Percentiles rank a stretch among this genome's conserved stretches.
Evolutionary conservation across 2,113 vertebrate genomes (phyloP).

Genomic region (Dasypus novemcinctus): DNA sequence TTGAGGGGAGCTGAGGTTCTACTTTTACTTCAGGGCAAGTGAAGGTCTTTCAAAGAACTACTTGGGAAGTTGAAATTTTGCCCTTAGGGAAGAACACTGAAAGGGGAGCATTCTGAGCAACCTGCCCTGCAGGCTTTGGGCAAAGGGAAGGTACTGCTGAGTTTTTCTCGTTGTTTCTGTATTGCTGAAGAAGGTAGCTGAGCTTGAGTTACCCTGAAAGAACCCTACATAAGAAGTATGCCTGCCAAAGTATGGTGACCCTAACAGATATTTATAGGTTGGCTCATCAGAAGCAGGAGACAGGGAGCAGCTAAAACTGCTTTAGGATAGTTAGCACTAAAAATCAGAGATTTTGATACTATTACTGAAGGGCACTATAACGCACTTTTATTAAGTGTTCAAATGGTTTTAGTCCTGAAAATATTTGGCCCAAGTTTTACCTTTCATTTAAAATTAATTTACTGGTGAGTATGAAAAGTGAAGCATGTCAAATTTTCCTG

Average conservation of each 20-base stretch:
- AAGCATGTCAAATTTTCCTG: neutral
- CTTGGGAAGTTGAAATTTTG: neutral
- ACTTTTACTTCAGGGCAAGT: neutral
- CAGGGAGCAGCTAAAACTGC: too few species aligned
- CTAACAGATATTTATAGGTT: neutral
- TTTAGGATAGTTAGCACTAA: neutral
- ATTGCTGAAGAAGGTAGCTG: neutral
- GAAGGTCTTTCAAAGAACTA: neutral
- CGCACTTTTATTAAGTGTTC: neutral
- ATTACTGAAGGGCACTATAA: neutral
- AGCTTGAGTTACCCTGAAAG: neutral
- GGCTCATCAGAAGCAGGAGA: neutral
- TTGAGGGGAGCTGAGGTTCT: neutral
- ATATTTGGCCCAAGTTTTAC: neutral
- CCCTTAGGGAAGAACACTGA: neutral
- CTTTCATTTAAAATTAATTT: neutral
- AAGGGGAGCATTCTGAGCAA: neutral
- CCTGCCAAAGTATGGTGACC: neutral
- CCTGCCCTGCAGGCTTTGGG: neutral
- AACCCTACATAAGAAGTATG: neutral
- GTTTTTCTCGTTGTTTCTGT: neutral
- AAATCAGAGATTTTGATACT: neutral
- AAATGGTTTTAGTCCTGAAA: neutral
- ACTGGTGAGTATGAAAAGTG: neutral
- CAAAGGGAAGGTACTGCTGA: rapidly evolving